Conservation (phyloP, 2,797 vertebrate species). For the Arctocebus calabarensis region DNA sequence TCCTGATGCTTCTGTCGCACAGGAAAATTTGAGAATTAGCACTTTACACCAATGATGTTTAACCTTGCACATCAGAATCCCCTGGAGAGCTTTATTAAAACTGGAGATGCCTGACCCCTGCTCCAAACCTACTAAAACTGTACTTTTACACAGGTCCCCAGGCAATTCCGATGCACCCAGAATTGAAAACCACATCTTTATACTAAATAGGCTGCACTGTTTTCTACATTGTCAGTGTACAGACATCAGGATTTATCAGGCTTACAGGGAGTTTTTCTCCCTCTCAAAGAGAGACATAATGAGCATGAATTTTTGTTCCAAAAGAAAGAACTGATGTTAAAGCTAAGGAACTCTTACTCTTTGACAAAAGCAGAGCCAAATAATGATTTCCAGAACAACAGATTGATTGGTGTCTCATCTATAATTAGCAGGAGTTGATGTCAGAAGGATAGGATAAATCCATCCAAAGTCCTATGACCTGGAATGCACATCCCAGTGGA, state of each 20-base stretch:
- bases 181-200: neutral
- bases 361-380: slow-evolving; percentile 42
- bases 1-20: neutral
- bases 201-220: neutral
- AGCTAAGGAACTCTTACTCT: neutral
- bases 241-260: neutral
- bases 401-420: slow-evolving; percentile 54
- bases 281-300: slow-evolving; percentile 24
- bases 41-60: neutral
- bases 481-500: slow-evolving; percentile 2
- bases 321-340: slow-evolving; percentile 24
- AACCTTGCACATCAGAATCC: neutral
- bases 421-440: slow-evolving; percentile 64
- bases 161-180: neutral
- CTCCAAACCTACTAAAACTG: neutral
- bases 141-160: neutral
- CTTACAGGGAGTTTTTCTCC: neutral
- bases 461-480: slow-evolving; percentile 1
- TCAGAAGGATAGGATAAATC: slow-evolving; percentile 48
- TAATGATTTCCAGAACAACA: slow-evolving; percentile 29
- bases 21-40: neutral
- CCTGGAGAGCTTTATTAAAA: neutral
- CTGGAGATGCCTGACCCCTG: neutral
- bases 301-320: slow-evolving; percentile 42
- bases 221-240: neutral